phyloP scores from a whole-genome alignment of 2,888 invertebrate genomes.

The Onchidella celtica region DNA sequence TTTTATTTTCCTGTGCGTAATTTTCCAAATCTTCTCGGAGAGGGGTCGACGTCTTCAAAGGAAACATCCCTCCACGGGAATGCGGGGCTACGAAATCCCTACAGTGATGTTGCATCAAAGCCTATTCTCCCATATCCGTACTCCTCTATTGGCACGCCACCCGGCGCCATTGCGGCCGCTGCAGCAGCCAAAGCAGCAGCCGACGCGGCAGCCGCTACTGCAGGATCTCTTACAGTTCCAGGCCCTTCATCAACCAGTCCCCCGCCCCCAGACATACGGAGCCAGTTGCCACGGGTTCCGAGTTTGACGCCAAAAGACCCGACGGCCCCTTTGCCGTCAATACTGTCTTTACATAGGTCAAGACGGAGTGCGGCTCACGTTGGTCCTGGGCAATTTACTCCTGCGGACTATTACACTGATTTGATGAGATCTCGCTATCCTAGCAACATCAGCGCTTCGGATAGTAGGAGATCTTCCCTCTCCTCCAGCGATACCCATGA shows the following conservation, averaged over 20 bases:
- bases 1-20: slow-evolving; percentile 13
- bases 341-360: not conserved
- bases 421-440: not conserved
- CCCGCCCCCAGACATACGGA: not conserved
- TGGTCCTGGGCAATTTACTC: not conserved
- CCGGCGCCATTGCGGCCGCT: slow-evolving; percentile 18
- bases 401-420: not conserved
- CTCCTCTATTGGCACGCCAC: not conserved
- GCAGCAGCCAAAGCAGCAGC: slow-evolving; percentile 35
- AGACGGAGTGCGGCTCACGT: not conserved
- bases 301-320: not conserved
- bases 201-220: not conserved
- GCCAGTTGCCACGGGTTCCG: not conserved
- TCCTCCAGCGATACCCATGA: not conserved
- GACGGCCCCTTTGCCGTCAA: not conserved
- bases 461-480: not conserved
- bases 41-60: not conserved
- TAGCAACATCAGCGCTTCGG: not conserved
- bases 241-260: not conserved
- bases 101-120: not conserved
- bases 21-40: not conserved
- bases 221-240: not conserved
- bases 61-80: not conserved
- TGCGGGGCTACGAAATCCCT: not conserved
- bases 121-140: not conserved